phyloP scores from a whole-genome alignment of 2,797 vertebrate species.

The Ptychadena robeensis region DNA sequence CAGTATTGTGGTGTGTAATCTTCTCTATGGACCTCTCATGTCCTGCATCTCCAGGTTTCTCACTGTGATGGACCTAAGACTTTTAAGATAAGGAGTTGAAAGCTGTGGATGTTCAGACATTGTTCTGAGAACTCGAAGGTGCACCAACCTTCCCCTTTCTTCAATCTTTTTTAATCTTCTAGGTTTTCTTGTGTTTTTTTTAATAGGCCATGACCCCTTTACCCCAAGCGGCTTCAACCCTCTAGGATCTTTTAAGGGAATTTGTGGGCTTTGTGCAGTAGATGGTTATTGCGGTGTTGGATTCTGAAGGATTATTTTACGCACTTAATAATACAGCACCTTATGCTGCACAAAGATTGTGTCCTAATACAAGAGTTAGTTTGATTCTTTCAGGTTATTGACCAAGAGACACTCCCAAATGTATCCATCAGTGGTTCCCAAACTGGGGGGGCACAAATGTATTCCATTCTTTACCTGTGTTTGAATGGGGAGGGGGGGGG shows the following conservation, averaged over 20 bases:
- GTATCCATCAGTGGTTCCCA: too few relatives aligned
- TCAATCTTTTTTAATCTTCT: constrained; percentile 13
- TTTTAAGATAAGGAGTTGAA: constrained; percentile 50
- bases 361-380: not conserved
- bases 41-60: constrained; percentile 52
- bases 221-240: constrained; percentile 9
- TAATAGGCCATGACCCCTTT: constrained; percentile 26
- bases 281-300: constrained; percentile 6
- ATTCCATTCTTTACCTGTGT: too few relatives aligned
- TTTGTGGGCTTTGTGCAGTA: constrained; percentile 19
- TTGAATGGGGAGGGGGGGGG: too few relatives aligned
- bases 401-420: not conserved
- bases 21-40: constrained; percentile 48
- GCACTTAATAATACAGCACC: constrained; percentile 33
- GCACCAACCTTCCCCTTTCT: constrained; percentile 40
- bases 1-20: constrained; percentile 62
- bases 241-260: constrained; percentile 13
- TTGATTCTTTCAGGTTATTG: not conserved
- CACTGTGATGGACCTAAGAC: constrained; percentile 61
- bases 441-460: too few relatives aligned
- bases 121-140: constrained; percentile 41
- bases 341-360: constrained; percentile 41
- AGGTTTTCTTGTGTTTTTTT: constrained; percentile 31
- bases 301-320: constrained; percentile 33
- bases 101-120: constrained; percentile 45